Conservation (phyloP, 1,140 invertebrate genomes). For the Cotesia glomerata region DNA sequence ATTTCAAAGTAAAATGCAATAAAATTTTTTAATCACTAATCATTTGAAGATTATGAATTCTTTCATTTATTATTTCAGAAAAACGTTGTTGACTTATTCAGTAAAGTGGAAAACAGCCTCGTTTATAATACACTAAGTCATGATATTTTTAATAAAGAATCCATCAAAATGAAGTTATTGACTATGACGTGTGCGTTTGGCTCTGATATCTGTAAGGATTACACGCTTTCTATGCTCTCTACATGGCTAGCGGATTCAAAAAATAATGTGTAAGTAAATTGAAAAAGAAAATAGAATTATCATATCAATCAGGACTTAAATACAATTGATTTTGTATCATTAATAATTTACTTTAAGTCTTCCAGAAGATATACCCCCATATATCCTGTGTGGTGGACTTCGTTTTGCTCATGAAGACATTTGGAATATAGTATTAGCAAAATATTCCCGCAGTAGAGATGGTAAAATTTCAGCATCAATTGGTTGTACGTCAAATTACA, state of each 20-base stretch:
- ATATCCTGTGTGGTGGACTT: constrained; percentile 69
- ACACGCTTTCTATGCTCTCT: constrained; percentile 67
- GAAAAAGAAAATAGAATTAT: too few species aligned
- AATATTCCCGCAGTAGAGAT: constrained; percentile 46
- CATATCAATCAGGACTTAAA: background rate
- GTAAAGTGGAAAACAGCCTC: constrained; percentile 4
- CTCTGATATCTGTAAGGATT: constrained; percentile 67
- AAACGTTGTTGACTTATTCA: constrained; percentile 1
- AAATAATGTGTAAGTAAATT: constrained; percentile 18
- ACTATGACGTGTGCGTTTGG: constrained; percentile 72
- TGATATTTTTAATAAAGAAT: constrained; percentile 68
- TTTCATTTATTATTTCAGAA: background rate
- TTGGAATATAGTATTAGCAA: constrained; percentile 70
- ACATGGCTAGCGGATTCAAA: constrained; percentile 67
- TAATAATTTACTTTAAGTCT: background rate
- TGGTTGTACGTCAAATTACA: constrained; percentile 26
- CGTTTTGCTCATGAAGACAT: constrained; percentile 69
- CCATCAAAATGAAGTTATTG: constrained; percentile 70
- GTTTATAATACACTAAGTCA: constrained; percentile 27
- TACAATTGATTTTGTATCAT: background rate
- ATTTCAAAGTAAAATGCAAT: constrained; percentile 2
- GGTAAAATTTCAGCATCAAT: constrained; percentile 1
- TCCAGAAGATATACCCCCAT: constrained; percentile 69
- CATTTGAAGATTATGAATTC: too few species aligned
- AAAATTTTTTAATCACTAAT: too few species aligned